phyloP scores from a whole-genome alignment of 2,797 vertebrate genomes.

The Tragelaphus oryx region DNA sequence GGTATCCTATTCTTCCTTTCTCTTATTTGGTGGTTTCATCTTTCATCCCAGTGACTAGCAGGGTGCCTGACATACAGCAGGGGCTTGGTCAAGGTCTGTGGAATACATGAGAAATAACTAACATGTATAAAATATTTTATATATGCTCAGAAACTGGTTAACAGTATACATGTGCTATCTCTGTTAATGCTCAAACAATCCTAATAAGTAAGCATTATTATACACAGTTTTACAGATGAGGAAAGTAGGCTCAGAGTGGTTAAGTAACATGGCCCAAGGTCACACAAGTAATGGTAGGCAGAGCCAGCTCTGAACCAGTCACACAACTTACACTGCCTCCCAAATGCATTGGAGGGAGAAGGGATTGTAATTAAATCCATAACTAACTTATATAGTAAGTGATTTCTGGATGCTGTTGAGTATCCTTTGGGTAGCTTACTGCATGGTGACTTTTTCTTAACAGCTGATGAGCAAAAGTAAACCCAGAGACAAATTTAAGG shows the following conservation, averaged over 20 bases:
- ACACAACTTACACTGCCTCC: not conserved
- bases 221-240: not conserved
- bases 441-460: not conserved
- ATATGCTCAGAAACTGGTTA: not conserved
- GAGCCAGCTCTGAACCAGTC: not conserved
- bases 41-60: not conserved
- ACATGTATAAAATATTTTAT: not conserved
- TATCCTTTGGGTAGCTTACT: not conserved
- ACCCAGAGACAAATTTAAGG: not conserved
- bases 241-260: not conserved
- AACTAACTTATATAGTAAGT: not conserved
- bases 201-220: not conserved
- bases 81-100: not conserved
- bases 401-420: not conserved
- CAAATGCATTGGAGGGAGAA: not conserved
- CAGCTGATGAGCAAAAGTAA: not conserved
- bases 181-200: not conserved
- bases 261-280: not conserved
- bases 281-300: not conserved
- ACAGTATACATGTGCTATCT: not conserved
- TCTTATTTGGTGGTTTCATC: not conserved
- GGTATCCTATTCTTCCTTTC: not conserved
- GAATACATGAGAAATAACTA: conserved; percentile 21
- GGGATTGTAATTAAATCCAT: not conserved
- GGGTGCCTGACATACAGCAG: not conserved